These are phyloP conservation scores for Myiotriccus ornatus DNA, from an alignment of 2,797 vertebrate species.

Conservation along the genomic window DNA sequence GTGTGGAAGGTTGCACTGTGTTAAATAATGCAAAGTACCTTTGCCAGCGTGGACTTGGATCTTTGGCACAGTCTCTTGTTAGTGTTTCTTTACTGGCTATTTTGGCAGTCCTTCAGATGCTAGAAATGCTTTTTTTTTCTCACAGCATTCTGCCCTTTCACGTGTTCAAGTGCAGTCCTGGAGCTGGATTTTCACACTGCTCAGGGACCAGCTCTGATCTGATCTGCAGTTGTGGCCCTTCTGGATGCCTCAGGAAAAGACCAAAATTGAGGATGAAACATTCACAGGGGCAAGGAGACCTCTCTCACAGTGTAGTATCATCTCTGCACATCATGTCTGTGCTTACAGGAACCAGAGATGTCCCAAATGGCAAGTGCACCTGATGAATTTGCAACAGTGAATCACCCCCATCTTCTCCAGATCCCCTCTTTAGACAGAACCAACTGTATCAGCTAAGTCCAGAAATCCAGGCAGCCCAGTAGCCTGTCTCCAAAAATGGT, in stretches of 20 bases:
- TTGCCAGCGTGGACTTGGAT: not conserved
- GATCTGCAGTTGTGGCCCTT: not conserved
- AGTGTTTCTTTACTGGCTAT: not conserved
- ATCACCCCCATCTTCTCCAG: not conserved
- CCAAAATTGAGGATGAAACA: not conserved
- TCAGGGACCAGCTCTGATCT: not conserved
- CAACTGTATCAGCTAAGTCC: not conserved
- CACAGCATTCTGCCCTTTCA: not conserved
- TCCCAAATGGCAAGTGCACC: not conserved
- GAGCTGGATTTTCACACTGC: not conserved
- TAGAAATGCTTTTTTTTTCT: not conserved
- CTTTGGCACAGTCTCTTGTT: not conserved
- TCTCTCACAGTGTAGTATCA: not conserved
- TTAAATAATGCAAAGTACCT: not conserved
- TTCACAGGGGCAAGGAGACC: not conserved
- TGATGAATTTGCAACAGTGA: not conserved
- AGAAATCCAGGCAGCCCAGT: not conserved
- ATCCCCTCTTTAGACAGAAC: not conserved
- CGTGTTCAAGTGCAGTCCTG: fast-evolving
- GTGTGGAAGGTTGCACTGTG: not conserved
- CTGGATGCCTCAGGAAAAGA: not conserved
- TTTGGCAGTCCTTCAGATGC: not conserved
- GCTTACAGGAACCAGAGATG: not conserved
- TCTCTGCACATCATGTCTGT: not conserved
- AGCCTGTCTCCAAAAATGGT: not conserved